phyloP scores from a whole-genome alignment of 2,888 invertebrate genomes.

The Lypha dubia region DNA sequence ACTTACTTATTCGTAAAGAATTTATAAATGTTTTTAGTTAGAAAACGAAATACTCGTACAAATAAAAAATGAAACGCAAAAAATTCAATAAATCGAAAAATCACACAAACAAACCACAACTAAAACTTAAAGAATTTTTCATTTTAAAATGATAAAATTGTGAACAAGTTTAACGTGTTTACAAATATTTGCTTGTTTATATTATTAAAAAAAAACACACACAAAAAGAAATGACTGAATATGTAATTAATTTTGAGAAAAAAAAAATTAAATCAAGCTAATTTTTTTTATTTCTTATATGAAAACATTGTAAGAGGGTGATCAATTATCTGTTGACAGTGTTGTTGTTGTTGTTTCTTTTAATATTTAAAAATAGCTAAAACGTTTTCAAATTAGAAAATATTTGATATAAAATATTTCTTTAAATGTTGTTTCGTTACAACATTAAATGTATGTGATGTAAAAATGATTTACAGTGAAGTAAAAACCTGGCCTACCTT shows the following conservation, averaged over 20 bases:
- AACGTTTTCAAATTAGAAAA: background rate
- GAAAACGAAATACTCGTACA: no score
- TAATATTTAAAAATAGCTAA: background rate
- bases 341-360: no score
- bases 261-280: constrained; percentile 28
- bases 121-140: constrained; percentile 62
- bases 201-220: constrained; percentile 3
- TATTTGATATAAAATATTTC: background rate
- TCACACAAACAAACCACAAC: constrained; percentile 40
- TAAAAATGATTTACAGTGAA: no score
- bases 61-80: constrained; percentile 47
- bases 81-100: constrained; percentile 25
- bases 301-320: constrained; percentile 41
- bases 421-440: background rate
- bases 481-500: no score
- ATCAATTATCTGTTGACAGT: constrained; percentile 43
- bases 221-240: constrained; percentile 52
- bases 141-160: constrained; percentile 27
- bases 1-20: constrained; percentile 65
- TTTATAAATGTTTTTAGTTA: constrained; percentile 33
- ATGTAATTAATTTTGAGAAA: constrained; percentile 31
- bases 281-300: constrained; percentile 31
- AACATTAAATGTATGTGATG: background rate
- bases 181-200: constrained; percentile 26
- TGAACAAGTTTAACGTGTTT: constrained; percentile 66